Percentiles rank a stretch among this genome's conserved stretches.
Evolutionary conservation across 2,113 vertebrate genomes (phyloP).

Genomic region (Sinocyclocheilus rhinocerous): DNA sequence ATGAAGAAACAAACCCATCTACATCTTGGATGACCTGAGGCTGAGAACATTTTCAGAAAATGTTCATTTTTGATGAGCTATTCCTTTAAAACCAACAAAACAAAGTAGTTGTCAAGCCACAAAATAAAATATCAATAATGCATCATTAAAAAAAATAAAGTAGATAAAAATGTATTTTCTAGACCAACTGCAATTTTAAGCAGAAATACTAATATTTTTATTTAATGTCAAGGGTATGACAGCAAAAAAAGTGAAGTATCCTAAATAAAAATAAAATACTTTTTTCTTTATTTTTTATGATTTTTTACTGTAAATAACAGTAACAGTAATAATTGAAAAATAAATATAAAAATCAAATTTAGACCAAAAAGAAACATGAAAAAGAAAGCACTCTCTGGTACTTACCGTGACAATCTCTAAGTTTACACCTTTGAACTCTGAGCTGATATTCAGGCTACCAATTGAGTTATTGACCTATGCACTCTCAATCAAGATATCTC

Average conservation of each 20-base stretch:
- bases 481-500: conserved; percentile 96
- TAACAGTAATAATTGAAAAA: neutral
- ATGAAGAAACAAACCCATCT: neutral
- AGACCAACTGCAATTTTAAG: neutral
- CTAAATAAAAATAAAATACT: neutral
- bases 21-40: neutral
- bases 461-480: conserved; percentile 89
- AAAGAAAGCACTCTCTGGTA: conserved; percentile 78
- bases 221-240: neutral
- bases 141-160: neutral
- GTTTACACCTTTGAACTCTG: conserved; percentile 98
- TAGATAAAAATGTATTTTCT: too few relatives aligned
- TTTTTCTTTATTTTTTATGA: too few relatives aligned
- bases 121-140: neutral
- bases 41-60: too few relatives aligned
- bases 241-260: neutral
- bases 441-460: conserved; percentile 99
- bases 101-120: neutral
- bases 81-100: neutral
- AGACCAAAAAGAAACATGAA: conserved; percentile 48
- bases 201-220: neutral
- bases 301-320: neutral
- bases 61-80: neutral
- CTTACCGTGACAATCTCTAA: conserved; percentile 96
- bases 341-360: neutral